Evolutionary conservation across 2,888 invertebrate species (phyloP).

Genomic region (Epiperipatus broadwayi): DNA sequence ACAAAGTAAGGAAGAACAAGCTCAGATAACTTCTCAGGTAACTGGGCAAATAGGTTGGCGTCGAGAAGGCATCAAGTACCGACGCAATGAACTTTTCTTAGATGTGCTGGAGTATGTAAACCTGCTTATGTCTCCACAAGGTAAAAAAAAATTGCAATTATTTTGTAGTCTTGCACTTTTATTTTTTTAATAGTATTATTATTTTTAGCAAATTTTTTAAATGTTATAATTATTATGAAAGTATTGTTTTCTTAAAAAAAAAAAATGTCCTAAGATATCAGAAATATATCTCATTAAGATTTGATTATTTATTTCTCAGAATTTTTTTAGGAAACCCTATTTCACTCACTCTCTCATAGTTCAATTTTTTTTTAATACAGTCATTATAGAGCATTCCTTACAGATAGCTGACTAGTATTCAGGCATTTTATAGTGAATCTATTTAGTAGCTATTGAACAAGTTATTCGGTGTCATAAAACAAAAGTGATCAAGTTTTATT

Average conservation of each 20-base stretch:
- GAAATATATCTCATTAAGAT: neutral
- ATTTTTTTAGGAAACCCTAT: no score
- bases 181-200: conserved; percentile 5
- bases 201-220: neutral
- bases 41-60: conserved; percentile 98
- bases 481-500: no score
- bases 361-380: no score
- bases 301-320: no score
- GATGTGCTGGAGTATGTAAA: conserved; percentile 98
- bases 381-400: no score
- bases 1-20: conserved; percentile 96
- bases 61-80: conserved; percentile 95
- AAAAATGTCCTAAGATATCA: neutral
- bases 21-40: conserved; percentile 93
- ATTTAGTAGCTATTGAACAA: no score
- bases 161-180: neutral
- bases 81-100: conserved; percentile 91
- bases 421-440: no score
- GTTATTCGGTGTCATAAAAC: no score
- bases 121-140: conserved; percentile 96
- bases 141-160: conserved; percentile 30
- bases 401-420: no score
- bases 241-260: neutral
- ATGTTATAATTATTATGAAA: neutral
- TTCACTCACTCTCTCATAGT: no score